Base-by-base conservation (phyloP, 2,797 vertebrate species). In the Kryptopterus vitreolus region DNA sequence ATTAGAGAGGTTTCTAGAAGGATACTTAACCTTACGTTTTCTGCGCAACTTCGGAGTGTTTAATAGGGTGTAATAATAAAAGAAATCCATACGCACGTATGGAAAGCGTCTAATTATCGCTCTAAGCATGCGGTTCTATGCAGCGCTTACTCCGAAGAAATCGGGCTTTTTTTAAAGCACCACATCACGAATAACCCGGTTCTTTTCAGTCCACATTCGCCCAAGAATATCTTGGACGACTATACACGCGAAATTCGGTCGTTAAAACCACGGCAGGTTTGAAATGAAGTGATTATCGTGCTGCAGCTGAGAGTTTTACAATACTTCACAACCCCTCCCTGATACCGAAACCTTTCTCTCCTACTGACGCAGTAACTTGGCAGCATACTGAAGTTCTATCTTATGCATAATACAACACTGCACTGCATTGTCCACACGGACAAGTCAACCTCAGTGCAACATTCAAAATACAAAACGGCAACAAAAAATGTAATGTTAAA, bases 291-390 rank as follows among this genome's bases (percentile, higher is more conserved):
- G 29, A 7, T 48, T 48, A 46, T 9, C 69, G 31, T 10, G 20
- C 48, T 74, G 52, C 24, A 48, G 16, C 58, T 7, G 3, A 15
- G 66, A 84, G 63, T 85, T 83, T 86, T 24, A 69, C 46, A 53
- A 55, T 48, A 80, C 69, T 80, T 84, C 69, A 57, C 76, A 82
- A 92, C 89, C 87, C 89, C 88, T 90, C 89, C 90, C 90, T 50
- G 72, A 62, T 78, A 66, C 68, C 66, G 48, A 68, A 69, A 20
- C 53, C 68, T 85, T 87, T 89, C 82, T 89, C 88, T 9, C n/a
- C 83, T 76, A 82, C 86, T 92, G 91, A 93, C 92, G 92, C 90
- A 92, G 91, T 90, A 92, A 89, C 89, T 91, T 89, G 90, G 86
- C 89, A 89, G 87, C 71, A 69, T 88, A 81, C 80, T 82, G 84